These are phyloP conservation scores for Macrotrachela quadricornifera DNA, from an alignment of 1,140 invertebrate genomes.

Conservation along the genomic window DNA sequence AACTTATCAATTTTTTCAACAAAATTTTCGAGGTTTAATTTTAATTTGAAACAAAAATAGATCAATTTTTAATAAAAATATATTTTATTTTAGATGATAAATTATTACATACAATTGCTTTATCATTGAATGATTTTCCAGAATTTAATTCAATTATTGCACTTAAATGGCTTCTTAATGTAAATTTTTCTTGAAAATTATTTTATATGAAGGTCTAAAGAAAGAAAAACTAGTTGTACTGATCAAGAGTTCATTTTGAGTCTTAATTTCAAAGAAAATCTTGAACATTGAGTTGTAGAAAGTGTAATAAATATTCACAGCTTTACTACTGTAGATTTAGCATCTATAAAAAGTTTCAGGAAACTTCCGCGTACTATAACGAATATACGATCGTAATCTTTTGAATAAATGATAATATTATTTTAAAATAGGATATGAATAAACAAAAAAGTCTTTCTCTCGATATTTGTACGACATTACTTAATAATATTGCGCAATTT, in stretches of 20 bases:
- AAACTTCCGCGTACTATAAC: too few species aligned
- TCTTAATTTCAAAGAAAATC: too few species aligned
- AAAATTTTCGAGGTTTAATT: slow-evolving; percentile 48
- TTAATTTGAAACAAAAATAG: background rate
- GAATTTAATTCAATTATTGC: slow-evolving; percentile 2
- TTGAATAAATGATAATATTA: too few species aligned
- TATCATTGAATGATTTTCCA: slow-evolving; percentile 3
- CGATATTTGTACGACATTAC: slow-evolving; percentile 39
- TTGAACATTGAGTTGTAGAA: too few species aligned
- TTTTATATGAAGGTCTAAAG: too few species aligned
- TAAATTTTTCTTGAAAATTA: too few species aligned
- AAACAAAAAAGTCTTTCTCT: slow-evolving; percentile 59
- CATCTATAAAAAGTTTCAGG: too few species aligned
- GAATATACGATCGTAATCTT: too few species aligned
- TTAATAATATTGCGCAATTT: slow-evolving; percentile 73
- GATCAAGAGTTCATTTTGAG: too few species aligned
- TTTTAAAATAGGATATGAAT: slow-evolving; percentile 60
- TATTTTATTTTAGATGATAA: background rate
- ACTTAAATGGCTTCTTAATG: slow-evolving; percentile 3
- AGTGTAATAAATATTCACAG: too few species aligned
- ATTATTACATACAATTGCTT: slow-evolving; percentile 3
- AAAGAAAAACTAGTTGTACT: too few species aligned
- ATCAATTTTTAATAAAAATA: background rate
- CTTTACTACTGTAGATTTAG: too few species aligned
- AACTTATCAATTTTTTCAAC: slow-evolving; percentile 83